Evolutionary conservation across 2,888 invertebrate species (phyloP).

Genomic region (Sarcophaga subvicina): DNA sequence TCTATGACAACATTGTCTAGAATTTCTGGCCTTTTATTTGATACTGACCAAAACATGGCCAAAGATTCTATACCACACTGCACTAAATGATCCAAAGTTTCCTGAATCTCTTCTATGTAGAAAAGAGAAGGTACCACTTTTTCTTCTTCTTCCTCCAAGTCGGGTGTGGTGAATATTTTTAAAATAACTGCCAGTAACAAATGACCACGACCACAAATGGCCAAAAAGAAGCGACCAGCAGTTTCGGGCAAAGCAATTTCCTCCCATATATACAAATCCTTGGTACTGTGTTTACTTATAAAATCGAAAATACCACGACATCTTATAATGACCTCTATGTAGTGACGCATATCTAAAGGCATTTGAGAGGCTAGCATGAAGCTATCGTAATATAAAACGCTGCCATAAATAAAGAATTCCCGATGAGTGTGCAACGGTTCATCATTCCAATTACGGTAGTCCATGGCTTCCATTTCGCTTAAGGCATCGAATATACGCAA

Average conservation of each 20-base stretch:
- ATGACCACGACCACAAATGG: slow-evolving; percentile 88
- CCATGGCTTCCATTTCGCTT: slow-evolving; percentile 94
- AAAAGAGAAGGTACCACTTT: slow-evolving; percentile 82
- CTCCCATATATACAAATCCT: slow-evolving; percentile 89
- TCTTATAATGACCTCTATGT: slow-evolving; percentile 89
- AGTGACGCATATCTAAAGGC: slow-evolving; percentile 87
- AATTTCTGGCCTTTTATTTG: slow-evolving; percentile 85
- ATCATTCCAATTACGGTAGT: slow-evolving; percentile 94
- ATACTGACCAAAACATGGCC: slow-evolving; percentile 85
- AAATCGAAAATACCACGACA: slow-evolving; percentile 89
- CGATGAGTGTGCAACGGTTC: slow-evolving; percentile 82
- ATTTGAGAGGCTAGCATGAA: slow-evolving; percentile 89
- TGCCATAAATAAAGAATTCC: slow-evolving; percentile 83
- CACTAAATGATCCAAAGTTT: slow-evolving; percentile 89
- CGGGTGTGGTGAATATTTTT: slow-evolving; percentile 78
- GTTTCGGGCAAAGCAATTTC: slow-evolving; percentile 83
- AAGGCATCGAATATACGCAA: slow-evolving; percentile 93
- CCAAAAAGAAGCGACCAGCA: slow-evolving; percentile 86
- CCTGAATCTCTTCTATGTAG: slow-evolving; percentile 95
- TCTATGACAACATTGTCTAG: slow-evolving; percentile 70
- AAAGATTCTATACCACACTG: slow-evolving; percentile 89
- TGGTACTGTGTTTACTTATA: slow-evolving; percentile 86
- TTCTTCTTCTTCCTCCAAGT: slow-evolving; percentile 71
- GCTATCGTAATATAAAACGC: slow-evolving; percentile 82
- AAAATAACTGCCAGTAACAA: slow-evolving; percentile 88